Evolutionary conservation across 2,113 vertebrate species (phyloP).

Genomic region (Mormyrus iriodes): DNA sequence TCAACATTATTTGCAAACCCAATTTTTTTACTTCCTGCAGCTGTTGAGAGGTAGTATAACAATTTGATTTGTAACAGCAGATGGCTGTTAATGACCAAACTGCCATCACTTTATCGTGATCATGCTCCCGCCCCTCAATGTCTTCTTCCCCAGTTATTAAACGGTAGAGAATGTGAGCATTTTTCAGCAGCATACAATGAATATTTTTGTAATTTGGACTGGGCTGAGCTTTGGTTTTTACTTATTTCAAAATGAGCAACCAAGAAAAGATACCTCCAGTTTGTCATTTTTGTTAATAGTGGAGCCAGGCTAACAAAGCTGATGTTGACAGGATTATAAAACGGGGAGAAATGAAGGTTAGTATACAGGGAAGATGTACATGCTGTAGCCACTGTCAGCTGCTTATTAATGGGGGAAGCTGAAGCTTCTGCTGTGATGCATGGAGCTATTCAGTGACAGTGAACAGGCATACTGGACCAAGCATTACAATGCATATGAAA

Average conservation of each 20-base stretch:
- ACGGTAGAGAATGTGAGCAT: background rate
- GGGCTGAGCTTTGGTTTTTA: background rate
- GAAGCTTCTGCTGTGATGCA: background rate
- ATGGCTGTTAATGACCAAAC: slow-evolving; percentile 3
- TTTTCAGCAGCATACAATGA: background rate
- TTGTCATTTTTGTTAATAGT: background rate
- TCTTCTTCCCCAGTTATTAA: background rate
- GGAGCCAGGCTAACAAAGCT: background rate
- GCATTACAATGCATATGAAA: background rate
- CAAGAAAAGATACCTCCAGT: background rate
- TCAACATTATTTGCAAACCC: background rate
- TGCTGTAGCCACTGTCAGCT: background rate
- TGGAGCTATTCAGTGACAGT: background rate
- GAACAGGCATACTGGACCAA: background rate
- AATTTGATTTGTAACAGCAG: slow-evolving; percentile 14
- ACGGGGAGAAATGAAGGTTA: background rate
- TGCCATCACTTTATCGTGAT: background rate
- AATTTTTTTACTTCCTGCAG: background rate
- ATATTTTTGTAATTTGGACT: background rate
- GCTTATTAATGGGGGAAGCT: background rate
- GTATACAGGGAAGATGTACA: background rate
- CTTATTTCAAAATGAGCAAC: background rate
- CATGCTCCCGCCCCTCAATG: background rate
- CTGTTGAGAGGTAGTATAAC: background rate
- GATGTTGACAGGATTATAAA: background rate